Evolutionary conservation across 2,888 invertebrate genomes (phyloP), one percentile per base, ranked within the genome.

Genomic region (Priocnemis perturbator): DNA sequence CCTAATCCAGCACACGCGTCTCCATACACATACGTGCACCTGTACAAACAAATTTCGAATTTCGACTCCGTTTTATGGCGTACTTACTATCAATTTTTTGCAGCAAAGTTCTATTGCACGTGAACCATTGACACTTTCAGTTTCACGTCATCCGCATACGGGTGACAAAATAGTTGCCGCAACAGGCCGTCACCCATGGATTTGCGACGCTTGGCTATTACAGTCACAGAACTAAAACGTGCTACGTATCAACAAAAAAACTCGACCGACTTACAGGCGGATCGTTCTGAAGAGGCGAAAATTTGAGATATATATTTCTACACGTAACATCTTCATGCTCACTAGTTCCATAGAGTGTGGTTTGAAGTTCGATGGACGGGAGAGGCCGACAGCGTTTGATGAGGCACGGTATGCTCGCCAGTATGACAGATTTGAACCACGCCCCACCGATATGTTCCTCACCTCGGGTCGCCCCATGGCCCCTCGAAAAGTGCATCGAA

Each of bases 391-490:
- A 30, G 37, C 30, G 30, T 57, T 57, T 37, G 56, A 37, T 11
- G 37, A 37, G 37, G 14, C 21, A 55, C 55, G 17, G 4, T 55
- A 23, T 23, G 84, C 83, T 85, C 77, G 84, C 85, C 85, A 84
- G 83, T 87, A 85, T 88, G 87, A 88, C 88, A 88, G 88, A 88
- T 88, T 88, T 88, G 82, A 85, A 84, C 88, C 88, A 88, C 88
- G 88, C 88, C 88, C 87, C 79, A 78, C 87, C 88, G 87, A 87
- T 88, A 86, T 88, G 87, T 81, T 83, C 79, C 83, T 82, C 81
- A 73, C 77, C 76, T 1, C 50, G 17, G 17, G n/a, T 50, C 50
- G 50, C n/a, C 50, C 50, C 70, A 74, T 74, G 71, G 74, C 73
- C 72, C 71, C 69, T 74, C 77, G 71, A 78, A 71, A 64, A 64